phyloP scores from a whole-genome alignment of 1,140 invertebrate genomes.

The Diorhabda carinulata region DNA sequence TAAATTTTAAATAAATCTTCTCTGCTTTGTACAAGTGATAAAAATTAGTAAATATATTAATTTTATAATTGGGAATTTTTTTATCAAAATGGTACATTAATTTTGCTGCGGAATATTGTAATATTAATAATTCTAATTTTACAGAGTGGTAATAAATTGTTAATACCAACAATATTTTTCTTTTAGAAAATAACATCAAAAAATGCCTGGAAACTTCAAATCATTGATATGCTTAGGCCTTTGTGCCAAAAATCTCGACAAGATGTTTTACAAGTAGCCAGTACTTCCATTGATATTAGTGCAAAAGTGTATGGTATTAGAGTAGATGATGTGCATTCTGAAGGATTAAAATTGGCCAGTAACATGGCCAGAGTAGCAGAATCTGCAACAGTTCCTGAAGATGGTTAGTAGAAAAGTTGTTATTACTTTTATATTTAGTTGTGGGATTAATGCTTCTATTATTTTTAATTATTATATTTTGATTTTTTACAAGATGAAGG shows the following conservation, averaged over 20 bases:
- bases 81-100: too few relatives aligned
- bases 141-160: too few relatives aligned
- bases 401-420: slow-evolving; percentile 8
- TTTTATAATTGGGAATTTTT: too few relatives aligned
- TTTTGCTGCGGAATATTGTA: too few relatives aligned
- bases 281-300: slow-evolving; percentile 75
- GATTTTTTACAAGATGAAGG: background rate
- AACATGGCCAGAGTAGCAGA: slow-evolving; percentile 55
- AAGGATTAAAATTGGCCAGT: slow-evolving; percentile 72
- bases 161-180: too few relatives aligned
- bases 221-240: slow-evolving; percentile 77
- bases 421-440: too few relatives aligned
- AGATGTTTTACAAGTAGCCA: slow-evolving; percentile 70
- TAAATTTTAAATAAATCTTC: too few relatives aligned
- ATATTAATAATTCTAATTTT: too few relatives aligned
- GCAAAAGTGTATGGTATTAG: slow-evolving; percentile 78
- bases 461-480: background rate
- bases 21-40: too few relatives aligned
- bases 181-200: slow-evolving; percentile 75
- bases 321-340: slow-evolving; percentile 73
- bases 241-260: slow-evolving; percentile 47
- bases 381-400: slow-evolving; percentile 10
- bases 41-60: too few relatives aligned
- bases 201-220: slow-evolving; percentile 78
- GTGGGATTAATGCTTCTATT: background rate